A percentile compares a stretch with the other conserved stretches of the same genome.
Evolutionary conservation across 2,888 invertebrate species (phyloP).

Genomic region (Tupiocoris notatus): DNA sequence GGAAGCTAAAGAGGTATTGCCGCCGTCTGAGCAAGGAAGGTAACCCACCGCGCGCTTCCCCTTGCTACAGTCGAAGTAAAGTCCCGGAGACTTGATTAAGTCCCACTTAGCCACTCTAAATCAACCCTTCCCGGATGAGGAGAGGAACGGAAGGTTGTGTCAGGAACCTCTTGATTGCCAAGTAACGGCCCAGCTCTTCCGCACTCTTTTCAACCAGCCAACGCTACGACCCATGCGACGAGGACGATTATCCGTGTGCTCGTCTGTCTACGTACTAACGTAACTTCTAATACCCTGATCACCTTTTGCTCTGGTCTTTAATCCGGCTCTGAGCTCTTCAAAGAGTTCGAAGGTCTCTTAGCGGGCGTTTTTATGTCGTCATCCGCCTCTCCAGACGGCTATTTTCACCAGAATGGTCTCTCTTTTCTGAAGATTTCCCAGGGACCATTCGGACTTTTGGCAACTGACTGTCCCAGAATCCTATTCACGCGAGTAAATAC

Average conservation of each 20-base stretch:
- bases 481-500: too few relatives aligned
- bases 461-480: too few relatives aligned
- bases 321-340: conserved; percentile 24
- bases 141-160: neutral
- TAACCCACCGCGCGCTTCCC: neutral
- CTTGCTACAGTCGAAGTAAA: conserved; percentile 9
- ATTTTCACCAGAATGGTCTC: neutral
- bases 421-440: too few relatives aligned
- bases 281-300: conserved; percentile 33
- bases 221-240: neutral
- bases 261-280: neutral
- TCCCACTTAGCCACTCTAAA: conserved; percentile 37
- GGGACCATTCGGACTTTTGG: too few relatives aligned
- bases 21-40: neutral
- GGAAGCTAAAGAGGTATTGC: neutral
- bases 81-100: conserved; percentile 34
- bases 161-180: conserved; percentile 33
- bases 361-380: neutral
- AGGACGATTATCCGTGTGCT: conserved; percentile 2
- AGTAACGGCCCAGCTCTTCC: conserved; percentile 4
- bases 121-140: conserved; percentile 5
- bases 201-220: neutral
- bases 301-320: conserved; percentile 25
- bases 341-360: conserved; percentile 2
- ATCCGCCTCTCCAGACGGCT: neutral